These are phyloP conservation scores for Chelidonichthys spinosus DNA, from an alignment of 2,797 vertebrate genomes.

Conservation along the genomic window DNA sequence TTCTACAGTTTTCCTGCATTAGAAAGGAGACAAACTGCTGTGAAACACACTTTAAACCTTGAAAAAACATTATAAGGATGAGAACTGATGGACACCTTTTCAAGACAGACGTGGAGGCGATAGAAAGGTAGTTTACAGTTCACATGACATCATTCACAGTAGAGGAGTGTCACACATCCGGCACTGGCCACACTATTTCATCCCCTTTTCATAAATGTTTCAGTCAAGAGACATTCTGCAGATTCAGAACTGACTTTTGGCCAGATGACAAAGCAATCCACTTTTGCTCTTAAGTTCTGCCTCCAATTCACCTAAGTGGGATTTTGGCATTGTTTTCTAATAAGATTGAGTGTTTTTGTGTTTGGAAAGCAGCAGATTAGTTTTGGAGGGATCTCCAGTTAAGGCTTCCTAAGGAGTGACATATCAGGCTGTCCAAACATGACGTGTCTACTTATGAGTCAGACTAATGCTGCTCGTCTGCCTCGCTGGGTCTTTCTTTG, in stretches of 20 bases:
- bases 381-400: neutral
- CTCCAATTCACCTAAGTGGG: slow-evolving; percentile 15
- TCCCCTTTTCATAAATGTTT: slow-evolving; percentile 15
- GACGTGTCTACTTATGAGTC: neutral
- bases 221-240: slow-evolving; percentile 5
- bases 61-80: neutral
- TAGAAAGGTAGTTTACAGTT: neutral
- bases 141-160: neutral
- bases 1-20: neutral
- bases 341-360: slow-evolving; percentile 29
- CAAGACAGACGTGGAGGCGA: neutral
- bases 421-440: neutral
- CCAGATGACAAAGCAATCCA: slow-evolving; percentile 14
- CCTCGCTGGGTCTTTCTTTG: neutral
- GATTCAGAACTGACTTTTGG: neutral
- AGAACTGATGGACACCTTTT: neutral
- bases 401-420: neutral
- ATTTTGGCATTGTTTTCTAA: slow-evolving; percentile 33
- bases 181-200: neutral
- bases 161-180: neutral
- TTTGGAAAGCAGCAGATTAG: slow-evolving; percentile 13
- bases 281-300: slow-evolving; percentile 9
- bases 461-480: neutral
- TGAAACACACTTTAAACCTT: neutral
- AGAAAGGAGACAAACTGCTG: neutral